A percentile compares a stretch with the other conserved stretches of the same genome.
Evolutionary conservation across 2,797 vertebrate genomes (phyloP).

Genomic region (Benthosema pterotum): DNA sequence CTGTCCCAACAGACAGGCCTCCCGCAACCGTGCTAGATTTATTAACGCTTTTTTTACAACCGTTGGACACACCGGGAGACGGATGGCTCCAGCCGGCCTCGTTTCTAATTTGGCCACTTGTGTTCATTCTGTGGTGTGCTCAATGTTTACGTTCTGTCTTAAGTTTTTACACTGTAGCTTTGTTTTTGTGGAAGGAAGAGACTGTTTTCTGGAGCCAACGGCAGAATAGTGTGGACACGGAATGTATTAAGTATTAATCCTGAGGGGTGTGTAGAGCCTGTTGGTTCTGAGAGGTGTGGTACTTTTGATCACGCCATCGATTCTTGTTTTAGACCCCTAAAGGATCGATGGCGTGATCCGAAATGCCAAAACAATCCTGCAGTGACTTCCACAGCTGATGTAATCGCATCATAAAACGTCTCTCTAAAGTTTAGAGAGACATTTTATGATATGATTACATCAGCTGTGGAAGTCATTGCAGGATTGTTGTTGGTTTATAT

Average conservation of each 20-base stretch:
- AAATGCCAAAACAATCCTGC: neutral
- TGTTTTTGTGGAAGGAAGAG: conserved; percentile 13
- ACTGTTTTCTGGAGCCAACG: conserved; percentile 10
- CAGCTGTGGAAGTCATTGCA: conserved; percentile 3
- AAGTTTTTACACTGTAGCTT: neutral
- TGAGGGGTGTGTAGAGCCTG: neutral
- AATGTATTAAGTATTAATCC: neutral
- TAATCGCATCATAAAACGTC: neutral
- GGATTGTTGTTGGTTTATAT: neutral
- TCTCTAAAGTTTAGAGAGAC: neutral
- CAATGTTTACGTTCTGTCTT: conserved; percentile 24
- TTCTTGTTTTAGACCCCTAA: neutral
- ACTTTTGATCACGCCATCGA: neutral
- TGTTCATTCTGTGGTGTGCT: conserved; percentile 15
- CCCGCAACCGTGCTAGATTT: conserved; percentile 55
- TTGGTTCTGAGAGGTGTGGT: neutral
- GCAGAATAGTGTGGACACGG: neutral
- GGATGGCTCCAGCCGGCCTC: conserved; percentile 26
- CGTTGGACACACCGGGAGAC: conserved; percentile 51
- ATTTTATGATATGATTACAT: neutral
- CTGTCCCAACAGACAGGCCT: conserved; percentile 23
- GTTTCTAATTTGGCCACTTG: conserved; percentile 29
- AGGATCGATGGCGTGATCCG: conserved; percentile 2
- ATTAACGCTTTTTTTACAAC: conserved; percentile 50
- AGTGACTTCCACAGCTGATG: conserved; percentile 6